Conservation (phyloP, 2,888 invertebrate species). For the Pegoplata infirma region DNA sequence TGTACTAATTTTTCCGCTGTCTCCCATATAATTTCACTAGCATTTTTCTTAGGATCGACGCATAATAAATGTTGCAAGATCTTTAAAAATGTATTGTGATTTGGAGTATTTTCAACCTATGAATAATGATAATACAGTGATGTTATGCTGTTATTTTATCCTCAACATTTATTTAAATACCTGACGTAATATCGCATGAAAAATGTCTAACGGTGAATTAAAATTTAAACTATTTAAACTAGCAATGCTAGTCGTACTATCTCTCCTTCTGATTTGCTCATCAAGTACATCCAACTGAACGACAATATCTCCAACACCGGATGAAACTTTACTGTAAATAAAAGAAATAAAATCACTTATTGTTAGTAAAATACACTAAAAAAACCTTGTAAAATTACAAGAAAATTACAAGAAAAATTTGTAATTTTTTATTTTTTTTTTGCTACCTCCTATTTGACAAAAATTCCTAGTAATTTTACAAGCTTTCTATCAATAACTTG, state of each 20-base stretch:
- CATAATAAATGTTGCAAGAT: constrained; percentile 94
- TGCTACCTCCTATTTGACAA: too few species aligned
- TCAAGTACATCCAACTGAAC: constrained; percentile 97
- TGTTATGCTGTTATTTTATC: neutral
- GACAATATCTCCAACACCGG: constrained; percentile 86
- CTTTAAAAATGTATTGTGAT: constrained; percentile 89
- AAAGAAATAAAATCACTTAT: neutral
- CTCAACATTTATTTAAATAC: constrained; percentile 78
- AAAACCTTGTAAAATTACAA: too few species aligned
- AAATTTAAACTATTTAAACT: constrained; percentile 92
- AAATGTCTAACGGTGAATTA: constrained; percentile 94
- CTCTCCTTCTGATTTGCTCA: constrained; percentile 90
- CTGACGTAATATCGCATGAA: constrained; percentile 95
- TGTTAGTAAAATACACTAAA: too few species aligned
- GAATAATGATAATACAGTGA: neutral
- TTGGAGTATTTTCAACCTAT: constrained; percentile 92
- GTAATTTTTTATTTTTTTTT: too few species aligned
- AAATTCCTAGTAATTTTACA: too few species aligned
- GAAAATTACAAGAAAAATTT: too few species aligned
- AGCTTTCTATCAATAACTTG: too few species aligned
- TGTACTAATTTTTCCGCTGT: constrained; percentile 95
- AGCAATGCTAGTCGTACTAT: too few species aligned
- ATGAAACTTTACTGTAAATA: constrained; percentile 79
- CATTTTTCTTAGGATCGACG: constrained; percentile 91
- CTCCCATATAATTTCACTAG: constrained; percentile 96